Conservation (phyloP, 2,797 vertebrate species). For the Hyperoplus immaculatus region DNA sequence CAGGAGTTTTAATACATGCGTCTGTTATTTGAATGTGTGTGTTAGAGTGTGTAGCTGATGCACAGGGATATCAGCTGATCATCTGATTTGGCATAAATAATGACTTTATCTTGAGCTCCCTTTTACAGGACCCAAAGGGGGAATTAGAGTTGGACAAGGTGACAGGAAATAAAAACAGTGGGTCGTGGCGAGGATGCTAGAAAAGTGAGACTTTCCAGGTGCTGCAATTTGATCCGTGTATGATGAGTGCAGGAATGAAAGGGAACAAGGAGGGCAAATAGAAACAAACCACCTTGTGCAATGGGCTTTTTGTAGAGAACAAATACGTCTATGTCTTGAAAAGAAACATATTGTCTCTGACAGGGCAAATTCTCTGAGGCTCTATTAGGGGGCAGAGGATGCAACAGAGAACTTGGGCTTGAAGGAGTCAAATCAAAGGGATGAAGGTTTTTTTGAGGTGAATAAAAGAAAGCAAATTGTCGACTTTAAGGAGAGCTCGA, state of each 20-base stretch:
- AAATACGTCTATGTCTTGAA: conserved; percentile 67
- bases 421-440: conserved; percentile 34
- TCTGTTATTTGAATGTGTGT: conserved; percentile 20
- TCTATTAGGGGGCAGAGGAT: conserved; percentile 47
- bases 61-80: conserved; percentile 23
- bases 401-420: conserved; percentile 34
- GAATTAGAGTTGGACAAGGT: conserved; percentile 49
- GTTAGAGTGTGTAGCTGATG: neutral
- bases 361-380: conserved; percentile 72
- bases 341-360: conserved; percentile 78
- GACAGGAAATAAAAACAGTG: conserved; percentile 71
- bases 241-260: conserved; percentile 52
- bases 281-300: conserved; percentile 69
- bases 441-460: conserved; percentile 33
- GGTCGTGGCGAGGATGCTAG: conserved; percentile 58
- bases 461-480: conserved; percentile 28
- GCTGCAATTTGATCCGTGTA: conserved; percentile 65
- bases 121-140: conserved; percentile 50
- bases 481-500: conserved; percentile 53
- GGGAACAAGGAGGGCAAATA: conserved; percentile 63
- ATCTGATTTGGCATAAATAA: conserved; percentile 16
- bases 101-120: conserved; percentile 11
- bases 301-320: conserved; percentile 68
- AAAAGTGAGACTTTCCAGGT: conserved; percentile 57
- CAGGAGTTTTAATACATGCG: neutral